These are phyloP conservation scores for Monoplex corrugatus DNA, from an alignment of 2,888 invertebrate genomes.

Conservation along the genomic window DNA sequence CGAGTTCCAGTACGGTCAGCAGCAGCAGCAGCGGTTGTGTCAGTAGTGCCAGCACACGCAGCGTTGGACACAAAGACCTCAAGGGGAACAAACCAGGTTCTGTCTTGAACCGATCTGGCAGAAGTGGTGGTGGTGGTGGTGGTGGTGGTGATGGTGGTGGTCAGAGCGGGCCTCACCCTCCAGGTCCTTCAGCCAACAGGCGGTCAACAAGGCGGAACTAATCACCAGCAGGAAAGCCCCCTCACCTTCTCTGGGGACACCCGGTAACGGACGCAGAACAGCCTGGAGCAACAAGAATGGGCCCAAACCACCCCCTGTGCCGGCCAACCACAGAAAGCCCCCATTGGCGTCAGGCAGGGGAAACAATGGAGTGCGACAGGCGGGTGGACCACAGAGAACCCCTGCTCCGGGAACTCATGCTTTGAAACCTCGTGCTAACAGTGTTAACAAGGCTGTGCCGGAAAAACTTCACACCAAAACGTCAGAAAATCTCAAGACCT, in stretches of 20 bases:
- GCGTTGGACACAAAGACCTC: not conserved
- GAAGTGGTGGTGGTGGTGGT: not conserved
- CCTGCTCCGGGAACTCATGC: constrained; percentile 46
- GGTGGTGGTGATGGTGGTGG: not conserved
- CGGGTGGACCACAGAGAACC: not conserved
- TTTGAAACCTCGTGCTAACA: constrained; percentile 53
- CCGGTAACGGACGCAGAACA: not conserved
- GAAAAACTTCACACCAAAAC: constrained; percentile 49
- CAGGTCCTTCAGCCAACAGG: not conserved
- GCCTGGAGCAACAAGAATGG: not conserved
- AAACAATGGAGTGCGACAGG: not conserved
- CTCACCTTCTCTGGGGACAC: not conserved
- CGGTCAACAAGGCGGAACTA: not conserved
- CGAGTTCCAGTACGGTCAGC: constrained; percentile 44
- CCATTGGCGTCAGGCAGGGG: not conserved
- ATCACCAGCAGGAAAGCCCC: not conserved
- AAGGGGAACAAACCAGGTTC: constrained; percentile 3
- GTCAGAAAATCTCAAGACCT: constrained; percentile 44
- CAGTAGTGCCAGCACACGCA: not conserved
- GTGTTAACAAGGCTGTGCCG: constrained; percentile 53
- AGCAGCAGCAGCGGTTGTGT: constrained; percentile 46
- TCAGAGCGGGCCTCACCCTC: not conserved
- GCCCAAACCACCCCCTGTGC: not conserved
- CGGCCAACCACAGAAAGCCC: constrained; percentile 10
- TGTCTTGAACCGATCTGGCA: not conserved